Percentiles rank a stretch among this genome's conserved stretches.
Conservation (phyloP, 2,888 invertebrate genomes). For the Sesia bembeciformis region DNA sequence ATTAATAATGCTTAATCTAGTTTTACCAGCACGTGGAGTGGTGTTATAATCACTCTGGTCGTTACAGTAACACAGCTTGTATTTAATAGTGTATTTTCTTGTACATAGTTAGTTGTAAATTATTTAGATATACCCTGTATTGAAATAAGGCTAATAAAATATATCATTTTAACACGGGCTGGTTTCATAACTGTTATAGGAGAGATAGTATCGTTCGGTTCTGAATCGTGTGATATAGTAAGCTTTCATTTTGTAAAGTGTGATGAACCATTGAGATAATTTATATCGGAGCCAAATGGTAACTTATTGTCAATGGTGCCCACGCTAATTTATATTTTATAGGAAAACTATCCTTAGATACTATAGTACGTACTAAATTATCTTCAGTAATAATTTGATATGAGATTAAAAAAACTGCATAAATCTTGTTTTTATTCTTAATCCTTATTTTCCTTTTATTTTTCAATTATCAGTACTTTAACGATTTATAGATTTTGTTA, state of each 20-base stretch:
- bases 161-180: slow-evolving; percentile 47
- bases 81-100: slow-evolving; percentile 35
- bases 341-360: slow-evolving; percentile 46
- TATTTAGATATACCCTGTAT: slow-evolving; percentile 32
- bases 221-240: slow-evolving; percentile 46
- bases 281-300: slow-evolving; percentile 32
- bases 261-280: slow-evolving; percentile 43
- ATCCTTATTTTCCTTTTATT: neutral
- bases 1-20: slow-evolving; percentile 24
- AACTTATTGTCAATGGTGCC: slow-evolving; percentile 53
- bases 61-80: slow-evolving; percentile 39
- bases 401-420: slow-evolving; percentile 63
- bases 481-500: no score
- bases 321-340: slow-evolving; percentile 61
- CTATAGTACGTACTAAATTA: slow-evolving; percentile 55
- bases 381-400: slow-evolving; percentile 66
- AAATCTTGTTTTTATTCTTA: slow-evolving; percentile 15
- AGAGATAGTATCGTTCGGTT: slow-evolving; percentile 39
- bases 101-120: slow-evolving; percentile 41
- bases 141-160: slow-evolving; percentile 38
- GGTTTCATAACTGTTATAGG: slow-evolving; percentile 15
- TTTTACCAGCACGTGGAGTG: slow-evolving; percentile 40
- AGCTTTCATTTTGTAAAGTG: slow-evolving; percentile 33
- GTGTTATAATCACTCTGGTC: slow-evolving; percentile 64
- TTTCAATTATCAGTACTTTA: neutral